Conservation (phyloP, 2,113 vertebrate species). For the Cynoglossus semilaevis region DNA sequence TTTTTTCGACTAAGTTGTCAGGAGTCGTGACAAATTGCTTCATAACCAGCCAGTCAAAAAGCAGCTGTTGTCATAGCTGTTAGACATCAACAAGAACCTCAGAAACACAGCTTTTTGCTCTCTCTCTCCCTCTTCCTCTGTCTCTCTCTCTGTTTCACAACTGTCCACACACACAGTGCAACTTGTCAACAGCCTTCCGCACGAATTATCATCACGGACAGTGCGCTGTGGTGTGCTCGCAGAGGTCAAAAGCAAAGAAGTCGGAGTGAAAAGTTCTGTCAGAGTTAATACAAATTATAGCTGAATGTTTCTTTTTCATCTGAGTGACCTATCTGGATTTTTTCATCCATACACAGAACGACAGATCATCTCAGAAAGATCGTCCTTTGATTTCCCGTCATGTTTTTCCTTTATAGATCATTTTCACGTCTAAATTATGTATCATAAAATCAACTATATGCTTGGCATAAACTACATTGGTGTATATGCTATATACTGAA, state of each 20-base stretch:
- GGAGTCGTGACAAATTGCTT: slow-evolving; percentile 62
- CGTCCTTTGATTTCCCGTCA: neutral
- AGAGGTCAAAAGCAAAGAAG: slow-evolving; percentile 4
- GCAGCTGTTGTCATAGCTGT: slow-evolving; percentile 59
- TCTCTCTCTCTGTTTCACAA: slow-evolving; percentile 11
- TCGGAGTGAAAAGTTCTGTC: slow-evolving; percentile 6
- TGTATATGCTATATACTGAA: too few species aligned
- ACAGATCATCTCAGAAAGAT: neutral
- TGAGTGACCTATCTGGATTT: slow-evolving; percentile 12
- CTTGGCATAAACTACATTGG: slow-evolving; percentile 1
- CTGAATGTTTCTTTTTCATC: neutral
- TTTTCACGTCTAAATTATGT: slow-evolving; percentile 12
- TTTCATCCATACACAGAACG: neutral
- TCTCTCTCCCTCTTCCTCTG: neutral
- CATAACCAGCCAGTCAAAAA: slow-evolving; percentile 57
- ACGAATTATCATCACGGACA: slow-evolving; percentile 29
- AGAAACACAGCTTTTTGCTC: slow-evolving; percentile 15
- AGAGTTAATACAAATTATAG: neutral
- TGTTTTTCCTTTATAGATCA: slow-evolving; percentile 15
- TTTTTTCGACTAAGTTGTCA: slow-evolving; percentile 59
- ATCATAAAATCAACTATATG: too few species aligned
- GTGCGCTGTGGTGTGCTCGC: slow-evolving; percentile 12
- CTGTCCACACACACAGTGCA: slow-evolving; percentile 16
- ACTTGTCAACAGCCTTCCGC: slow-evolving; percentile 17
- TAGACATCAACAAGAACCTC: slow-evolving; percentile 39